Conservation (phyloP, 2,888 invertebrate genomes). For the Sepioteuthis lessoniana region DNA sequence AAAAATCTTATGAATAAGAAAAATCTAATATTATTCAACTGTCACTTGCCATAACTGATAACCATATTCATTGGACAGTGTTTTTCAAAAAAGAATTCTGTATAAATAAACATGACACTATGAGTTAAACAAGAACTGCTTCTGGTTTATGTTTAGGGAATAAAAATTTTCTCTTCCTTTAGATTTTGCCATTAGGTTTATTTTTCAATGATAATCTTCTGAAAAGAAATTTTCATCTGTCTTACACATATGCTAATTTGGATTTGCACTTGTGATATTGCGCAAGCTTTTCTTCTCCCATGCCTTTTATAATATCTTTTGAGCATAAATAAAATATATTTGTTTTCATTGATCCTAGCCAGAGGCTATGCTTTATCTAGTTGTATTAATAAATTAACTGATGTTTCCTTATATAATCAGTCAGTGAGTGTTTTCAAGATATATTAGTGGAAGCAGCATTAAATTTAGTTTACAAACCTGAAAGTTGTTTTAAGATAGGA, state of each 20-base stretch:
- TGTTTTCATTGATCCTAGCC: background rate
- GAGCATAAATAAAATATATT: background rate
- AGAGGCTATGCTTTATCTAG: background rate
- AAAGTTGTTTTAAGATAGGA: background rate
- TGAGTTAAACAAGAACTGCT: background rate
- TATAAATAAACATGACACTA: background rate
- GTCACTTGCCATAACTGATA: slow-evolving; percentile 5
- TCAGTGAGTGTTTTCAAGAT: background rate
- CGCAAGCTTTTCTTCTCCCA: background rate
- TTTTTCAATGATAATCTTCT: background rate
- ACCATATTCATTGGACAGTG: background rate
- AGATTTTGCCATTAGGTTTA: background rate
- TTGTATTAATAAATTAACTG: background rate
- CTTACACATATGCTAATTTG: background rate
- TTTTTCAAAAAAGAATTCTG: background rate
- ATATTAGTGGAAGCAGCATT: background rate
- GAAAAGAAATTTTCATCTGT: background rate
- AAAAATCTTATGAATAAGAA: no score
- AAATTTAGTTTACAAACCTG: background rate
- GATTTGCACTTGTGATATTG: background rate
- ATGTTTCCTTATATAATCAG: background rate
- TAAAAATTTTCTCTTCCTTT: background rate
- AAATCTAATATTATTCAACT: background rate
- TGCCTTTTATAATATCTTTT: background rate
- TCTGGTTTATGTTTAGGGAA: background rate